A percentile compares a stretch with the other conserved stretches of the same genome.
These are phyloP conservation scores for Laupala kohalensis DNA, from an alignment of 1,140 invertebrate genomes.

Conservation along the genomic window DNA sequence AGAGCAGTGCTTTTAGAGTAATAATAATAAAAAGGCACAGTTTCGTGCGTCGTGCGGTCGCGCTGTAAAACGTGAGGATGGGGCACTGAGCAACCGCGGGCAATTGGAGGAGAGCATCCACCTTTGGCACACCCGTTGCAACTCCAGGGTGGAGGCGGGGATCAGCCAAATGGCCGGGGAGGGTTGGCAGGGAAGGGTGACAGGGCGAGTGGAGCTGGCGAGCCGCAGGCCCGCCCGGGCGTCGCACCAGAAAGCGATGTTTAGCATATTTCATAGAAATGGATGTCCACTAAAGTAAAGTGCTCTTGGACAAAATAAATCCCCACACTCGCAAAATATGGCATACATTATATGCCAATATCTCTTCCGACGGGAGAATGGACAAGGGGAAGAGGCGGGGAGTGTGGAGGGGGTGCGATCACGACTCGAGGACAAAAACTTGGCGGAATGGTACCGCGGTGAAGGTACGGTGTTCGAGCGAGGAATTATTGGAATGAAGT, in stretches of 20 bases:
- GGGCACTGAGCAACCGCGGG: too few relatives aligned
- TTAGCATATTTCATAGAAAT: not conserved
- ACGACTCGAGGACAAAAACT: not conserved
- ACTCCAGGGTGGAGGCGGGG: too few relatives aligned
- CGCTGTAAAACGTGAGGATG: too few relatives aligned
- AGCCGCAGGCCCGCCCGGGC: not conserved
- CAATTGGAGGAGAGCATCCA: too few relatives aligned
- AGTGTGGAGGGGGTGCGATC: not conserved
- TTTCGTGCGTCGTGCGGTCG: too few relatives aligned
- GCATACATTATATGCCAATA: not conserved
- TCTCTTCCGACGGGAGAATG: not conserved
- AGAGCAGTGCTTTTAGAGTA: too few relatives aligned
- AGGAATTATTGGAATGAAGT: too few relatives aligned
- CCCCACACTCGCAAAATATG: not conserved
- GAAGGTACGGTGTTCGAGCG: too few relatives aligned
- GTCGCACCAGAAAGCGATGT: not conserved
- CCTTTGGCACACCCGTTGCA: too few relatives aligned
- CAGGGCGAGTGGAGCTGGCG: not conserved
- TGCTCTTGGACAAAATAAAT: not conserved
- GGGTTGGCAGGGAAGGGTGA: too few relatives aligned
- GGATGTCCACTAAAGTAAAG: not conserved
- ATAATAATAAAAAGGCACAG: too few relatives aligned
- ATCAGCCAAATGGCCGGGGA: too few relatives aligned
- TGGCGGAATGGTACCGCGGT: not conserved
- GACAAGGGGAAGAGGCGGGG: not conserved